Conservation (phyloP, 2,888 invertebrate species). For the Apamea monoglypha region DNA sequence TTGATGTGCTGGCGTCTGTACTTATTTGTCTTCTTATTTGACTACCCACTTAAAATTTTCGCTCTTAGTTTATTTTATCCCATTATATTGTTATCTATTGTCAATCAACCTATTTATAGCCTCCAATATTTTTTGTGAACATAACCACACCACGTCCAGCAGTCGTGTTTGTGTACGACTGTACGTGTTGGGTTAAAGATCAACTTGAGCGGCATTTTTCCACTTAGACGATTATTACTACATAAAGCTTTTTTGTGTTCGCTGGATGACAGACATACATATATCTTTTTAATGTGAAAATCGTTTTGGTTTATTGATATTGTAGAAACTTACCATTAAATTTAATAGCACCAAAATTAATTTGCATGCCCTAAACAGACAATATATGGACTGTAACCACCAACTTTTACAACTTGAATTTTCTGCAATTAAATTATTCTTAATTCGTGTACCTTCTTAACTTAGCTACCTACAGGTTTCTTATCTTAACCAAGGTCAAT, state of each 20-base stretch:
- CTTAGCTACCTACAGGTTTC: no score
- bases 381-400: no score
- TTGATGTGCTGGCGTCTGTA: no score
- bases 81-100: neutral
- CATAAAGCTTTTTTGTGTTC: slow-evolving; percentile 22
- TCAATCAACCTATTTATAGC: slow-evolving; percentile 25
- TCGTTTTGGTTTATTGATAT: neutral
- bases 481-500: neutral
- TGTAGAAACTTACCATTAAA: neutral
- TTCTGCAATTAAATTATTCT: no score
- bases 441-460: no score
- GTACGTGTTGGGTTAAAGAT: slow-evolving; percentile 56
- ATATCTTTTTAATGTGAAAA: neutral
- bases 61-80: neutral
- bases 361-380: no score
- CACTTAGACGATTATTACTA: slow-evolving; percentile 18
- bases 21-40: slow-evolving; percentile 10
- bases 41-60: neutral
- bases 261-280: neutral
- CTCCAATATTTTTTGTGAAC: slow-evolving; percentile 33
- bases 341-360: no score
- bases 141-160: slow-evolving; percentile 22
- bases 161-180: slow-evolving; percentile 18
- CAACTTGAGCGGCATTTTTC: slow-evolving; percentile 41
- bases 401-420: no score